Conservation (phyloP, 2,113 vertebrate species). For the Daphoenositta chrysoptera region DNA sequence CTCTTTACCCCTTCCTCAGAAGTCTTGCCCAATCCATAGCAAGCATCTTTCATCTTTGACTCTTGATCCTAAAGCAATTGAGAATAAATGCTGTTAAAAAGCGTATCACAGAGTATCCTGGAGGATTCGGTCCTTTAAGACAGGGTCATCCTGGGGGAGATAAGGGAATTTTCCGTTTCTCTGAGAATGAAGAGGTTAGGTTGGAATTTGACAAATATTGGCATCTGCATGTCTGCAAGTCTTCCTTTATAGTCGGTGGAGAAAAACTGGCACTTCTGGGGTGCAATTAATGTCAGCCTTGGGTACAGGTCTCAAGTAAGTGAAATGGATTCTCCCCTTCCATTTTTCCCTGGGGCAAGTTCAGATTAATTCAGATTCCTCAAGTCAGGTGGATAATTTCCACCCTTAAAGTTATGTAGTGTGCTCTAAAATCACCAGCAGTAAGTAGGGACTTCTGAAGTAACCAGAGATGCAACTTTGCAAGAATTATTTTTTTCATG, state of each 20-base stretch:
- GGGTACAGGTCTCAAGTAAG: neutral
- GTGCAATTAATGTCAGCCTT: neutral
- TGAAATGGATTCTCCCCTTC: neutral
- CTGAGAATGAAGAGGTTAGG: neutral
- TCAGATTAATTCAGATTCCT: neutral
- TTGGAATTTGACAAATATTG: constrained; percentile 1
- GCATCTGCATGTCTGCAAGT: neutral
- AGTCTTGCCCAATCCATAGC: constrained; percentile 24
- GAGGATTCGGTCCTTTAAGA: neutral
- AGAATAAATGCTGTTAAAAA: constrained; percentile 23
- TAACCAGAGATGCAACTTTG: neutral
- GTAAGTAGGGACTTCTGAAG: neutral
- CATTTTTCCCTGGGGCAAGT: neutral
- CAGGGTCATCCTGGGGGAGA: neutral
- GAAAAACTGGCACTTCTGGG: neutral
- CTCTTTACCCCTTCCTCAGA: constrained; percentile 37
- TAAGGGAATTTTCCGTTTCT: neutral
- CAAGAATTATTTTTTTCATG: neutral
- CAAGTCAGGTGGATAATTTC: neutral
- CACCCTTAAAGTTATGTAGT: neutral
- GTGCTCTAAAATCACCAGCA: neutral
- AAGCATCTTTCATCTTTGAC: constrained; percentile 45
- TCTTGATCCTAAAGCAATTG: constrained; percentile 47
- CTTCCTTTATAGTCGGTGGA: neutral
- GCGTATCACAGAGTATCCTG: neutral